These are phyloP conservation scores for Emydoidea blandingii DNA, from an alignment of 2,797 vertebrate genomes.

Conservation along the genomic window DNA sequence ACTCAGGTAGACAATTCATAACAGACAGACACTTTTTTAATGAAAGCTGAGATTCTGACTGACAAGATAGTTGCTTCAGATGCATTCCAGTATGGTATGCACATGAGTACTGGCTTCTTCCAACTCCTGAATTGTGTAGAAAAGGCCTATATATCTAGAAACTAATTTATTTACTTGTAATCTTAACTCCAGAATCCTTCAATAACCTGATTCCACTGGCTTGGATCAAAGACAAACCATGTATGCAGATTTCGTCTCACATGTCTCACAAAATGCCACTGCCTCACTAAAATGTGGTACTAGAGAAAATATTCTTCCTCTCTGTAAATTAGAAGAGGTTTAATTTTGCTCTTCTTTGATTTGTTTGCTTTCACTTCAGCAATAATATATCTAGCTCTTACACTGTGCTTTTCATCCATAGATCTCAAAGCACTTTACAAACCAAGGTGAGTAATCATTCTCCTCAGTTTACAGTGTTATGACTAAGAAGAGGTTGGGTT, in stretches of 20 bases:
- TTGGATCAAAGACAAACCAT: not conserved
- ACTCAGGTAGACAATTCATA: not conserved
- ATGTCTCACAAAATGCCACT: not conserved
- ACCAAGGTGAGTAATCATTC: not conserved
- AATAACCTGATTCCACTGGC: not conserved
- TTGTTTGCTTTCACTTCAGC: not conserved
- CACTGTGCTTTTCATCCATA: not conserved
- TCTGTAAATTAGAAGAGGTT: not conserved
- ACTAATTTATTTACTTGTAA: not conserved
- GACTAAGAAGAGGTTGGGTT: not conserved
- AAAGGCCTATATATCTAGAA: not conserved
- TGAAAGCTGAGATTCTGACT: not conserved
- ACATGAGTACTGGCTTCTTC: not conserved
- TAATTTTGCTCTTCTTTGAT: not conserved
- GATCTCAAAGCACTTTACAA: not conserved
- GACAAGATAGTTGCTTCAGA: not conserved
- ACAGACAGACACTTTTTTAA: not conserved
- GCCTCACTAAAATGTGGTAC: not conserved
- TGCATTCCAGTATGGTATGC: not conserved
- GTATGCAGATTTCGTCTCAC: not conserved
- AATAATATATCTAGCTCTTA: not conserved
- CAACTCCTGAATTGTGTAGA: not conserved
- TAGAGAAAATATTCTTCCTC: not conserved
- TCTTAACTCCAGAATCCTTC: not conserved
- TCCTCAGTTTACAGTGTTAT: not conserved